Evolutionary conservation across 2,113 vertebrate genomes (phyloP), one percentile per base, ranked within the genome.

Genomic region (Aspidoscelis tigris): DNA sequence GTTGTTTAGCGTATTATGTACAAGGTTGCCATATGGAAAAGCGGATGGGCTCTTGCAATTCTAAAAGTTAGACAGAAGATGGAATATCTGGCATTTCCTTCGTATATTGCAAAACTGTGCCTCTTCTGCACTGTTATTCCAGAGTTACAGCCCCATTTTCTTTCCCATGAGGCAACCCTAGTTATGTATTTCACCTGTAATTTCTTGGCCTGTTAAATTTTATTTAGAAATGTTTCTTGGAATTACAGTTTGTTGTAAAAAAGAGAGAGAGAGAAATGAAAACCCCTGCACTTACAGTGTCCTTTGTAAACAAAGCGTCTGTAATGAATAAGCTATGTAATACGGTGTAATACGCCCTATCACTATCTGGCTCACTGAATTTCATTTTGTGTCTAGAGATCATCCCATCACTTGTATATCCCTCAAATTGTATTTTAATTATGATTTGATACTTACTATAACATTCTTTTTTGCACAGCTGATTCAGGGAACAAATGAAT

Each of bases 401-500:
- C 78, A 74, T 92, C 84, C 88, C 91, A 88, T 91, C 92, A 79
- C 84, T 93, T 76, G 83, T 90, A 73, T 90, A 73, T 90, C 89
- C 89, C 93, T 83, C 78, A 93, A 81, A 93, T 92, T 93, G 47
- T 91, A 86, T 90, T 90, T 81, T 86, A 92, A 89, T 83, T 93
- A 55, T 87, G 0, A 78, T 94, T 95, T 95, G 88, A 92, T 95
- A 93, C 95, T 95, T 95, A 94, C 92, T 92, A 95, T 95, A 92
- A 94, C 84, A 90, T 85, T 94, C 96, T 95, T 94, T 96, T 96
- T 96, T 95, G 95, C 95, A 96, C 96, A 96, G 94, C 90, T 94
- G 73, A 81, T 84, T 86, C 78, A 91, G 91, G 92, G 93, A 95
- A 84, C 94, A 93, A 55, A 1, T 84, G 33, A 90, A 92, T 92